Percentiles rank a stretch among this genome's conserved stretches.
Conservation (phyloP, 2,888 invertebrate species). For the Tridacna gigas region DNA sequence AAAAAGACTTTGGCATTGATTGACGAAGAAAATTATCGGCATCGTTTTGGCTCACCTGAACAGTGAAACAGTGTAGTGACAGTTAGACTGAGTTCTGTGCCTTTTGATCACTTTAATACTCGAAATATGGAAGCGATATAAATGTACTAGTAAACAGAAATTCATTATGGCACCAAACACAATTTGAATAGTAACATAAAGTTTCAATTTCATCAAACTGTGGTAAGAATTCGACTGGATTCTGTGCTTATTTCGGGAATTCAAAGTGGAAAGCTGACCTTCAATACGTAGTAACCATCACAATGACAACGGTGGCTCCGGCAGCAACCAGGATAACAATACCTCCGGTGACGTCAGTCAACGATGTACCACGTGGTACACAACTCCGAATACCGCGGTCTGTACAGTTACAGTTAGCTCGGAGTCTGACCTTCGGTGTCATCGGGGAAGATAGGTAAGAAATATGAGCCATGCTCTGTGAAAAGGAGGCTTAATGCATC, state of each 20-base stretch:
- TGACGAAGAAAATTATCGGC: no score
- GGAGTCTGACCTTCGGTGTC: constrained; percentile 58
- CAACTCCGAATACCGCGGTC: constrained; percentile 43
- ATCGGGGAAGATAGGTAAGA: constrained; percentile 57
- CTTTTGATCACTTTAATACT: no score
- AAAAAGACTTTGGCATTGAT: no score
- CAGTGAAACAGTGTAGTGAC: no score
- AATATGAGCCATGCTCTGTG: no score
- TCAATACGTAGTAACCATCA: background rate
- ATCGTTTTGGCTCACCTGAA: no score
- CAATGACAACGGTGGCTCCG: constrained; percentile 26
- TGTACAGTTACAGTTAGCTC: constrained; percentile 40
- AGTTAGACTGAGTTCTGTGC: no score
- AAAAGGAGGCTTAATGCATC: no score
- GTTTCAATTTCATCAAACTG: background rate
- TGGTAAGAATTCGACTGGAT: background rate
- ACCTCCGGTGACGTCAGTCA: background rate
- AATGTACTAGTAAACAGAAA: background rate
- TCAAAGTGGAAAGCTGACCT: no score
- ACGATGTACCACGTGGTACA: constrained; percentile 16
- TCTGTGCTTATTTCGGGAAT: no score
- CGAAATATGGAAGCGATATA: no score
- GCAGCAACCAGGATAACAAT: constrained; percentile 43
- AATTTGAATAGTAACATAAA: background rate
- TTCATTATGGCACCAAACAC: background rate